Conservation (phyloP, 2,113 vertebrate species). For the Xiphophorus couchianus region DNA sequence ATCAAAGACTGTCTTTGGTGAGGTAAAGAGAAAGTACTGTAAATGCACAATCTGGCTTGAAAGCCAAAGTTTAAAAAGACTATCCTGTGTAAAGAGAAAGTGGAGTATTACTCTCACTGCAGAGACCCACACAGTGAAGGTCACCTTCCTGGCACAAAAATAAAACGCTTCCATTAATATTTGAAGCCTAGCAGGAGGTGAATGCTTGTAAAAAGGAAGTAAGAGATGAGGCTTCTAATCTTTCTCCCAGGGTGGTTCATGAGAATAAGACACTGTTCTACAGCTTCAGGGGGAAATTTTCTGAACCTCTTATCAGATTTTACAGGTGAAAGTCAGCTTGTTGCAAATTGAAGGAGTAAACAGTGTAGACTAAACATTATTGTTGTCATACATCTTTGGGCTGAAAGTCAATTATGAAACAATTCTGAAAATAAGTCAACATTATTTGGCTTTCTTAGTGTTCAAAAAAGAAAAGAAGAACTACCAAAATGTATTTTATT, state of each 20-base stretch:
- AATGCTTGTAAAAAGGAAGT: conserved; percentile 30
- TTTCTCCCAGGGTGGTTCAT: conserved; percentile 24
- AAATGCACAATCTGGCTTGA: conserved; percentile 5
- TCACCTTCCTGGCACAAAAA: conserved; percentile 67
- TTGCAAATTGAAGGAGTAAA: conserved; percentile 12
- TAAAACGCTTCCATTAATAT: conserved; percentile 71
- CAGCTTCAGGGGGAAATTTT: conserved; percentile 13
- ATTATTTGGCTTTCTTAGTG: neutral
- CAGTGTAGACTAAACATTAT: neutral
- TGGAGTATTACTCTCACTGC: conserved; percentile 25
- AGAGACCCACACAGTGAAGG: conserved; percentile 43
- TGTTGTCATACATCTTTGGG: conserved; percentile 15
- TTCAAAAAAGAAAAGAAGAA: neutral
- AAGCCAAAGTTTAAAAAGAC: neutral
- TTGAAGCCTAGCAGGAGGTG: conserved; percentile 53
- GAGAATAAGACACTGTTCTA: neutral
- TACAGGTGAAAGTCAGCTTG: neutral
- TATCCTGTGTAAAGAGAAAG: conserved; percentile 11
- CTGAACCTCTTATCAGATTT: conserved; percentile 16
- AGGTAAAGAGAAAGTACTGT: conserved; percentile 9
- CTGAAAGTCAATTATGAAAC: conserved; percentile 3
- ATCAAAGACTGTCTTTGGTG: neutral
- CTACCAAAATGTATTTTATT: neutral
- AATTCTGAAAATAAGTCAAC: neutral
- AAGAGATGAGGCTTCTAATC: conserved; percentile 21